These are phyloP conservation scores for Spatula clypeata DNA, from an alignment of 2,797 vertebrate genomes.

Conservation along the genomic window DNA sequence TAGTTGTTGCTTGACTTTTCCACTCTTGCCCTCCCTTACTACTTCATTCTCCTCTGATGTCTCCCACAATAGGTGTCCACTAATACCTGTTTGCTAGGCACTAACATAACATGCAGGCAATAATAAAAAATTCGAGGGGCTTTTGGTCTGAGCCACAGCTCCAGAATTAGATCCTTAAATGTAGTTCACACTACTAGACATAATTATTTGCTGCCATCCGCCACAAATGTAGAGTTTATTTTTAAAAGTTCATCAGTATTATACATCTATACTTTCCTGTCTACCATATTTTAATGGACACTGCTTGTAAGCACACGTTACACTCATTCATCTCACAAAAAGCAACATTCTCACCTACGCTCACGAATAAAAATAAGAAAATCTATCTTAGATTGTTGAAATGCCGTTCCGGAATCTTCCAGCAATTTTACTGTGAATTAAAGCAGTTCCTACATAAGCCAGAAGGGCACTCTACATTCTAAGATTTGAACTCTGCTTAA, in stretches of 20 bases:
- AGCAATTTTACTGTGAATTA: not conserved
- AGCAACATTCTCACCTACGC: not conserved
- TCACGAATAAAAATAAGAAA: not conserved
- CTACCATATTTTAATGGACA: not conserved
- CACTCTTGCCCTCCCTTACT: not conserved
- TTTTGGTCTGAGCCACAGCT: not conserved
- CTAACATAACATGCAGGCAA: not conserved
- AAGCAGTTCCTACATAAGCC: not conserved
- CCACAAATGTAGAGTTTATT: not conserved
- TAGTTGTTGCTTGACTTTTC: not conserved
- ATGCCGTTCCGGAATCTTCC: not conserved
- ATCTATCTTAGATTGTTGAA: not conserved
- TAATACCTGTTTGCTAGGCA: not conserved
- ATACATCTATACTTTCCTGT: not conserved
- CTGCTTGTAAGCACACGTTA: not conserved
- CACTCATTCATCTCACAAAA: not conserved
- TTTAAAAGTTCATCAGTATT: not conserved
- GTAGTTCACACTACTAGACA: not conserved
- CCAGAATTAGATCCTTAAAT: not conserved
- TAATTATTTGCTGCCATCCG: not conserved
- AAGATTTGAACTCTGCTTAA: constrained; percentile 28
- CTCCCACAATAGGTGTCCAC: not conserved
- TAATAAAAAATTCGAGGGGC: not conserved
- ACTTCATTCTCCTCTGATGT: not conserved
- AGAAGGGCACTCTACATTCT: constrained; percentile 18